A percentile compares a stretch with the other conserved stretches of the same genome.
phyloP scores from a whole-genome alignment of 2,888 invertebrate species.

The Galeopsomyia nigrocyanea region DNA sequence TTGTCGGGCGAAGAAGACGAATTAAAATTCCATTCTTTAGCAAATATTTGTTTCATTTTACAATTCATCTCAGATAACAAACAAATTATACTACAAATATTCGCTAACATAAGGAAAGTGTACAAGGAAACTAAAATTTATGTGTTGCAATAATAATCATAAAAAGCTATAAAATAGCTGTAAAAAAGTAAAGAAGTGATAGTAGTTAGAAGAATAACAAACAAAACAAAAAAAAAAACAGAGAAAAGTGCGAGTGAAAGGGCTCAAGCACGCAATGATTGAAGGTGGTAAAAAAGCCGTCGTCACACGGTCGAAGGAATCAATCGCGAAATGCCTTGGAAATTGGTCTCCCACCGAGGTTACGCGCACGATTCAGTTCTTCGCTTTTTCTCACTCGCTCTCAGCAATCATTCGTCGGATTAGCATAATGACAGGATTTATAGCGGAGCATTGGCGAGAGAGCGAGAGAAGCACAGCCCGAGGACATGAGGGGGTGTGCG shows the following conservation, averaged over 20 bases:
- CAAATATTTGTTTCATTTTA: too few relatives aligned
- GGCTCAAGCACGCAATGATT: too few relatives aligned
- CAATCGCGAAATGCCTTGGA: slow-evolving; percentile 30
- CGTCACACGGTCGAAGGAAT: slow-evolving; percentile 12
- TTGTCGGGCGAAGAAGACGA: too few relatives aligned
- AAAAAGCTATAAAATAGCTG: too few relatives aligned
- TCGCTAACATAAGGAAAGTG: too few relatives aligned
- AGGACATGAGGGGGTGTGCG: slow-evolving; percentile 40
- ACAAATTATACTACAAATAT: too few relatives aligned
- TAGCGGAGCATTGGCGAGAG: slow-evolving; percentile 44
- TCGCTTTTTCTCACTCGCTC: background rate
- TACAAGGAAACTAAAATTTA: too few relatives aligned
- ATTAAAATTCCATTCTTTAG: too few relatives aligned
- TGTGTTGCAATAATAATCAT: too few relatives aligned
- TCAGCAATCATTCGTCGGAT: slow-evolving; percentile 62
- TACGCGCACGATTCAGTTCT: slow-evolving; percentile 37
- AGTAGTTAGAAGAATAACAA: background rate
- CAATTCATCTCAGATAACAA: too few relatives aligned
- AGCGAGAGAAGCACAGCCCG: slow-evolving; percentile 50
- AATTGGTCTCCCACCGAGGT: slow-evolving; percentile 41
- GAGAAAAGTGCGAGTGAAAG: background rate
- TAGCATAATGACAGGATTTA: slow-evolving; percentile 68
- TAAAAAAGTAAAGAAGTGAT: too few relatives aligned
- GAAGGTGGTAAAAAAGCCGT: background rate
- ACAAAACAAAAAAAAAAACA: background rate